Base-by-base conservation (phyloP, 2,888 invertebrate species). In the Ctena decussata region DNA sequence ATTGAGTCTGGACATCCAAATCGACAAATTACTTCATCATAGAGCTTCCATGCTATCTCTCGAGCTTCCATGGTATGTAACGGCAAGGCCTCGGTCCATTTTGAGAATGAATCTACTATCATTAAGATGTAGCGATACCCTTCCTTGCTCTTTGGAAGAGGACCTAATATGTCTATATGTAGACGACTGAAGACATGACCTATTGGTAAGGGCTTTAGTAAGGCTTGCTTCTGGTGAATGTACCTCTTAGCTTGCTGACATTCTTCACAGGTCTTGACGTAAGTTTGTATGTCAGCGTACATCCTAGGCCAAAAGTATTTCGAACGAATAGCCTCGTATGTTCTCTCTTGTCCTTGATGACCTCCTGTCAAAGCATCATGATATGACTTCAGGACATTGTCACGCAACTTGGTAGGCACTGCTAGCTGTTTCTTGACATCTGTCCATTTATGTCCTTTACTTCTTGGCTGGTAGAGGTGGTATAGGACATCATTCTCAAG, bases 71-170 rank as follows among this genome's bases (percentile, higher is more conserved):
- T 71, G 30, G 82, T 77, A 44, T 74, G 65, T 21, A 89, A 30
- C 24, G 88, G 88, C 24, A 90, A 82, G 37, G 85, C 88, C 71
- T 91, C 88, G 71, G 24, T 27, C 82, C 82, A 89, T 60, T 78
- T 82, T 6, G 85, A 79, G 30, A 82, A 77, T 3, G 80, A 49
- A 71, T 87, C 86, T 24, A 89, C 84, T 21, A 88, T 30, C 0
- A 90, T 77, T 5, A 90, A 79, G 6, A 89, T 65, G 27, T 87
- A 86, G 44, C 78, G 82, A 32, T 82, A 83, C n/a, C 77, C 82
- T 37, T 73, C 74, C 6, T 49, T 74, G 27, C 71, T 81, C 18
- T 77, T 74, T 21, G 70, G 78, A 6, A 82, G n/a, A 6, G 85
- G 85, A 15, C 85, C 85, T 21, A 87, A 35, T 24, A 85, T 80